phyloP scores from a whole-genome alignment of 2,797 vertebrate genomes.

The Orestias chungarensis region DNA sequence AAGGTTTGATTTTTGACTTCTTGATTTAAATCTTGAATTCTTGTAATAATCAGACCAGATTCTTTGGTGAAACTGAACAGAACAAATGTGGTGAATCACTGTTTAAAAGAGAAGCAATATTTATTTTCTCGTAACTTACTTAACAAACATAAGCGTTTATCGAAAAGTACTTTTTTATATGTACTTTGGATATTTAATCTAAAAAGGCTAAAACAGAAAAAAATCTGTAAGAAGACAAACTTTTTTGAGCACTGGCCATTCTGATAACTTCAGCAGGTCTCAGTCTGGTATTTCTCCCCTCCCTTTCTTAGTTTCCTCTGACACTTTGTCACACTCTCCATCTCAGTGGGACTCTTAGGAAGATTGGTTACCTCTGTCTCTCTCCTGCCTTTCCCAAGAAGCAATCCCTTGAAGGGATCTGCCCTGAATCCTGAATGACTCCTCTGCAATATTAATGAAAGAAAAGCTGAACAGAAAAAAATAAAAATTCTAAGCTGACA shows the following conservation, averaged over 20 bases:
- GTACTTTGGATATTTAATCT: neutral
- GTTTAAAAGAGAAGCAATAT: neutral
- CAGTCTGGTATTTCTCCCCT: constrained; percentile 17
- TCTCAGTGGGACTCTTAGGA: constrained; percentile 59
- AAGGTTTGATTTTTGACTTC: neutral
- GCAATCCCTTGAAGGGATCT: constrained; percentile 46
- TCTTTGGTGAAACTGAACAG: neutral
- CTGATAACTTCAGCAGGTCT: constrained; percentile 46
- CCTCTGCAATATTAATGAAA: constrained; percentile 70
- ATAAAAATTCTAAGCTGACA: constrained; percentile 43
- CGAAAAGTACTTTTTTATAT: neutral
- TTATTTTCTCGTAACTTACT: neutral
- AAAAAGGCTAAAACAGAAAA: neutral
- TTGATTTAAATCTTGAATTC: neutral
- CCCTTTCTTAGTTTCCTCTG: constrained; percentile 20
- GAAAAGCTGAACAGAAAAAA: constrained; percentile 50
- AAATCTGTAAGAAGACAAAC: neutral
- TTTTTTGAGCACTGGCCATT: constrained; percentile 26
- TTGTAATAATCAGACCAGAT: neutral
- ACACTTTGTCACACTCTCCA: constrained; percentile 38
- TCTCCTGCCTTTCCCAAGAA: constrained; percentile 45
- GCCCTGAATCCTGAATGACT: constrained; percentile 59
- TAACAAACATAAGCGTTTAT: neutral
- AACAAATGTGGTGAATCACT: neutral
- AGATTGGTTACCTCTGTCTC: constrained; percentile 61